These are phyloP conservation scores for Bujurquina vittata DNA, from an alignment of 2,113 vertebrate genomes.

Conservation along the genomic window DNA sequence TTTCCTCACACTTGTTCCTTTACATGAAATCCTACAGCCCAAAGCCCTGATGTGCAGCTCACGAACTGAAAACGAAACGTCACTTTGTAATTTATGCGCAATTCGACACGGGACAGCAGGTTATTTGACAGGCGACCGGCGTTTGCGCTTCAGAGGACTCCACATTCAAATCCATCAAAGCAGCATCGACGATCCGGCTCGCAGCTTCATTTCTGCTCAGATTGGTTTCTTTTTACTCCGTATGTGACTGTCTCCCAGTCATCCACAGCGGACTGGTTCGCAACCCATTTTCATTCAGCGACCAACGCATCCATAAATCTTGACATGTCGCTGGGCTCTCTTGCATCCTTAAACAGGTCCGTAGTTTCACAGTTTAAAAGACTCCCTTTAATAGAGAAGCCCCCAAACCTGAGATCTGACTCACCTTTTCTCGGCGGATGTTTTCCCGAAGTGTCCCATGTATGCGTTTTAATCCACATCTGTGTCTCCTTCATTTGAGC, in stretches of 20 bases:
- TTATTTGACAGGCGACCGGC: conserved; percentile 68
- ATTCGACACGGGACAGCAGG: conserved; percentile 53
- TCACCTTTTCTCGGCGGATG: conserved; percentile 67
- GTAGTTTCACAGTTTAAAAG: conserved; percentile 23
- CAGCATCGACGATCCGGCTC: background rate
- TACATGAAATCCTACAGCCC: background rate
- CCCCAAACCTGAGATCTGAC: conserved; percentile 33
- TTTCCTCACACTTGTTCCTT: background rate
- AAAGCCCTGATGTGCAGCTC: background rate
- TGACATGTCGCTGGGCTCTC: conserved; percentile 37
- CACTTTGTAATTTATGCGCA: conserved; percentile 47
- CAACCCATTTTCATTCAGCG: conserved; percentile 48
- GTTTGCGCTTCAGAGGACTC: conserved; percentile 47
- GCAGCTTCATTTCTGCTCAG: background rate
- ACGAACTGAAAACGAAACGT: conserved; percentile 2
- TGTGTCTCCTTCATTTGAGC: conserved; percentile 67
- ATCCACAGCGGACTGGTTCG: conserved; percentile 38
- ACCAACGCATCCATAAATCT: conserved; percentile 58
- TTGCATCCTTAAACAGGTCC: conserved; percentile 48
- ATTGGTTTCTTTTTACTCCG: background rate
- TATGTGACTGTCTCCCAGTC: conserved; percentile 8
- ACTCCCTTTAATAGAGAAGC: background rate
- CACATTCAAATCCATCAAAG: conserved; percentile 27
- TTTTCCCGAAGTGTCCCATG: conserved; percentile 63
- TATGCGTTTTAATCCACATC: conserved; percentile 74